phyloP scores from a whole-genome alignment of 2,797 vertebrate species.

The Cyprinella venusta region DNA sequence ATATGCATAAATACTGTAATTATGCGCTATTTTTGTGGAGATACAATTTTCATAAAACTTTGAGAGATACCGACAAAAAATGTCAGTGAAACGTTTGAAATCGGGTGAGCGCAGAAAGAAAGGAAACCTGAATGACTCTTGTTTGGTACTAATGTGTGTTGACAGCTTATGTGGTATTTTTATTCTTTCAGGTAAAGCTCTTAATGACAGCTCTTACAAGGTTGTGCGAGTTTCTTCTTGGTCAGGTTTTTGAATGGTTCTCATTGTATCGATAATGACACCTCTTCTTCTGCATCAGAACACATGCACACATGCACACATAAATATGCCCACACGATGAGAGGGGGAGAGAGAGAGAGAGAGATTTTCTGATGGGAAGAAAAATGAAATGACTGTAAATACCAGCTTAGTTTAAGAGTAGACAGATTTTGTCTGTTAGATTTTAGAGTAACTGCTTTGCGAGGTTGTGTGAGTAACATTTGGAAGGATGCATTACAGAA shows the following conservation, averaged over 20 bases:
- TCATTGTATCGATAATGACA: constrained; percentile 64
- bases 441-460: constrained; percentile 29
- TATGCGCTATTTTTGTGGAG: constrained; percentile 36
- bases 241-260: constrained; percentile 60
- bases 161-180: constrained; percentile 50
- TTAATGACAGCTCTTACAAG: constrained; percentile 49
- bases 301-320: constrained; percentile 48
- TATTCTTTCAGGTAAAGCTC: constrained; percentile 50
- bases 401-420: constrained; percentile 17
- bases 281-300: constrained; percentile 58
- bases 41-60: constrained; percentile 4
- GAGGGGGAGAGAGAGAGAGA: not conserved
- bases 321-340: constrained; percentile 30
- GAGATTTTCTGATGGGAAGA: constrained; percentile 5
- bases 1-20: constrained; percentile 23
- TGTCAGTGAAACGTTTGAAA: constrained; percentile 22
- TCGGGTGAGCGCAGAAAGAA: not conserved
- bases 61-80: not conserved
- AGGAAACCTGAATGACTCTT: constrained; percentile 26
- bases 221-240: constrained; percentile 55
- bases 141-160: constrained; percentile 47
- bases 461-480: constrained; percentile 42
- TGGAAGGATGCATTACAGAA: constrained; percentile 43
- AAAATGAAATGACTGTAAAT: constrained; percentile 31
- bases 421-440: constrained; percentile 21